Evolutionary conservation across 1,140 invertebrate species (phyloP).

Genomic region (Drosophila santomea): DNA sequence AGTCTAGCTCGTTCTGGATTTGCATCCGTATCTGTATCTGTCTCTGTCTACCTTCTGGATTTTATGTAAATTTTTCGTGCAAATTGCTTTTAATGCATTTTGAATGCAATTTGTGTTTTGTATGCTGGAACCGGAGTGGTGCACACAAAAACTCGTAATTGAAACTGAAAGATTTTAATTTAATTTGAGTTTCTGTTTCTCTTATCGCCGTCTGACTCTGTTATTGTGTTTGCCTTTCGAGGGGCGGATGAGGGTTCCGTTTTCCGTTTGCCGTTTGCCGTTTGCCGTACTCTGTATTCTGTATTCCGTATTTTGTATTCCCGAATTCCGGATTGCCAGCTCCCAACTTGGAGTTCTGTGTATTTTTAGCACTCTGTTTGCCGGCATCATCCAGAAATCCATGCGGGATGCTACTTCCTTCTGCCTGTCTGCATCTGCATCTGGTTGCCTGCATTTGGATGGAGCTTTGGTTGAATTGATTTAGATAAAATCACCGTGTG

Average conservation of each 20-base stretch:
- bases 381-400: conserved; percentile 25
- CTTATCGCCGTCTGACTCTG: conserved; percentile 66
- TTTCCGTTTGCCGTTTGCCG: conserved; percentile 1
- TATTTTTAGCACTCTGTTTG: conserved; percentile 53
- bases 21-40: not conserved
- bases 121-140: conserved; percentile 80
- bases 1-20: not conserved
- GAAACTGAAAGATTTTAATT: conserved; percentile 83
- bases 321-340: conserved; percentile 10
- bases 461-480: conserved; percentile 75
- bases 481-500: conserved; percentile 70
- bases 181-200: conserved; percentile 83
- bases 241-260: not conserved
- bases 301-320: conserved; percentile 8
- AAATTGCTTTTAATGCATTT: conserved; percentile 83
- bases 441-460: conserved; percentile 45
- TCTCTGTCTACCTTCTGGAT: conserved; percentile 33
- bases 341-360: conserved; percentile 24
- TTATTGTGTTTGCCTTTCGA: conserved; percentile 41
- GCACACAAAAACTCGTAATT: conserved; percentile 80
- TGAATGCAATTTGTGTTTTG: conserved; percentile 83
- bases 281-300: not conserved
- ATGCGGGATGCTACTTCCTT: conserved; percentile 49
- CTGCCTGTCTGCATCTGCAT: conserved; percentile 20
- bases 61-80: conserved; percentile 81